Base-by-base conservation (phyloP, 64 coral and sea anemone species). In the Platygyra sinensis region DNA sequence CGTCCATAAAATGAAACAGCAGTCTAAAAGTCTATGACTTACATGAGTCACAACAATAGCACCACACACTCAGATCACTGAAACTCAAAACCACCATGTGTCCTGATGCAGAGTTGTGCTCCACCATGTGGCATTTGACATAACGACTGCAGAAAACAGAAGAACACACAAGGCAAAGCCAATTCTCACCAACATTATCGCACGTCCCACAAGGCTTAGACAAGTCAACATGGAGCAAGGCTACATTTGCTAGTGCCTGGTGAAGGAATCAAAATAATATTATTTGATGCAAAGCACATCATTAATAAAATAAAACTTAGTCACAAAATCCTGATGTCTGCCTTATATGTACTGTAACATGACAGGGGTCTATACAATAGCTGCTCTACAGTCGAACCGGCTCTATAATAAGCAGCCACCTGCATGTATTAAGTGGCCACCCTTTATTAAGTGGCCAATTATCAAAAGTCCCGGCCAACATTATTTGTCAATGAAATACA, bases 1-100 rank as follows among this genome's bases (percentile, higher is more conserved):
- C n/a, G n/a, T n/a, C n/a, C n/a, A n/a, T 46, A 46, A 46, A 46
- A 46, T 46, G 1, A 57, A 57, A 11, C 54, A 57, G 15, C 10
- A 14, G 10, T 15, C 54, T 14, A 57, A 57, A 11, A 12, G 54
- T 15, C 11, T 57, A 12, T 2, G 54, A 98, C 96, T 95, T 89
- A 98, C 96, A 98, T 17, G 93, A 95, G 67, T 98, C 94, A 65
- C 96, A 98, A 31, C 60, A 90, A 93, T 98, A 98, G 49, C 96
- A 98, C 96, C 96, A 98, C 11, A 98, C 81, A 80, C 96, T 98
- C 54, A 91, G 55, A 49, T 98, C 96, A 75, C 90, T 93, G 79
- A 95, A 98, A 75, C 96, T 98, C n/a, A 98, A 75, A 4, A 79
- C 63, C 52, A 98, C 73, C 83, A 75, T 76, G 61, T 98, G 96